Evolutionary conservation across 2,888 invertebrate species (phyloP), one percentile per base, ranked within the genome.

Genomic region (Magallana nippona): DNA sequence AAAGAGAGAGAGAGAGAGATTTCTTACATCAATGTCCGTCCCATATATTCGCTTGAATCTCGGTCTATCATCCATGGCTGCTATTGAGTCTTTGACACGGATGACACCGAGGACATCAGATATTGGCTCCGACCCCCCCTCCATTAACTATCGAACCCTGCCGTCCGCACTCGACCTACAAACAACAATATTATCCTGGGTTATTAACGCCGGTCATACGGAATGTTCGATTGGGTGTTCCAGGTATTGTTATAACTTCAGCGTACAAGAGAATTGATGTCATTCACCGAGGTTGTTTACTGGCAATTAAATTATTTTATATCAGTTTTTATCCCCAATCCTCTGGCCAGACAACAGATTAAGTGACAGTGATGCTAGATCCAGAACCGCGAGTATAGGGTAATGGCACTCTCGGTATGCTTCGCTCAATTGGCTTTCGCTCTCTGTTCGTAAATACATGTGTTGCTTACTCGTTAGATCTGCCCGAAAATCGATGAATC

Each of bases 1-100:
- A 58, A n/a, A 58, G 58, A 58, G 58, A 58, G 58, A 60, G 60
- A 60, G 60, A 60, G 13, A 44, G 17, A 19, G 27, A 27, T 27
- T 27, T 27, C 80, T 80, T 80, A 80, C 80, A 17, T 80, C 80
- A 13, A 80, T 80, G 58, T 80, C 80, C 15, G 80, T 80, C 1
- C 80, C 80, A 15, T 22, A 80, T n/a, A 80, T 55, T 15, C 80
- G 55, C 22, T 57, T 80, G 10, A 57, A 80, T 32, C 71, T 27
- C 1, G 80, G 80, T 80, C 57, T 58, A 17, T 57, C 57, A 17
- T 80, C 80, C 80, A 80, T 80, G 32, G n/a, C 27, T 5, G 80
- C 58, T 32, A 32, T 57, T 27, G 56, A 57, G 10, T 80, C 56
- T 58, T 58, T 56, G 56, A 32, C 32, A 17, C 80, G 55, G 2